phyloP scores from a whole-genome alignment of 2,113 vertebrate genomes.

The Esox niger region DNA sequence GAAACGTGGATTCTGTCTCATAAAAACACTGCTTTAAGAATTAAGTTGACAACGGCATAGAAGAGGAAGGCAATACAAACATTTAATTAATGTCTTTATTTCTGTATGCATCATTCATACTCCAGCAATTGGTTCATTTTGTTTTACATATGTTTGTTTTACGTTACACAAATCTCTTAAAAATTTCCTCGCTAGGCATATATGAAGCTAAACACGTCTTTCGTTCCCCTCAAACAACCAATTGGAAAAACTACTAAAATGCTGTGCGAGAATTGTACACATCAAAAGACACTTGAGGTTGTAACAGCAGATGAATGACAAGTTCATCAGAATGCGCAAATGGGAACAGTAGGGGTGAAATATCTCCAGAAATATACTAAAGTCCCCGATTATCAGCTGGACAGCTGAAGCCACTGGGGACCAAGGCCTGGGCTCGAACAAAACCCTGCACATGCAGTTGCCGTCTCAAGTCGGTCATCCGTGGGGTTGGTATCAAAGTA shows the following conservation, averaged over 20 bases:
- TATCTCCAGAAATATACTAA: too few relatives aligned
- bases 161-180: not conserved
- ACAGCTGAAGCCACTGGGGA: too few relatives aligned
- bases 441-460: too few relatives aligned
- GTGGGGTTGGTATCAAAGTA: slow-evolving; percentile 8
- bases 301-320: not conserved
- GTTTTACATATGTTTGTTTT: slow-evolving; percentile 32
- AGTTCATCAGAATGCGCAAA: not conserved
- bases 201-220: too few relatives aligned
- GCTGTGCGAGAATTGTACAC: not conserved
- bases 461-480: too few relatives aligned
- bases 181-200: not conserved
- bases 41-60: too few relatives aligned
- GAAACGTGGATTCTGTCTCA: too few relatives aligned
- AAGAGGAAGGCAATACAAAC: not conserved
- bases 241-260: not conserved
- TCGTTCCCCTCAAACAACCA: not conserved
- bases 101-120: slow-evolving; percentile 42
- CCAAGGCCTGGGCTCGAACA: too few relatives aligned
- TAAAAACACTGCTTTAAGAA: too few relatives aligned
- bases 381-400: too few relatives aligned
- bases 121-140: slow-evolving; percentile 39
- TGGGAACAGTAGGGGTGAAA: too few relatives aligned
- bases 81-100: slow-evolving; percentile 26
- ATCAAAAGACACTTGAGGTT: not conserved